Base-by-base conservation (phyloP, 2,888 invertebrate species). In the Melinaea menophilus region DNA sequence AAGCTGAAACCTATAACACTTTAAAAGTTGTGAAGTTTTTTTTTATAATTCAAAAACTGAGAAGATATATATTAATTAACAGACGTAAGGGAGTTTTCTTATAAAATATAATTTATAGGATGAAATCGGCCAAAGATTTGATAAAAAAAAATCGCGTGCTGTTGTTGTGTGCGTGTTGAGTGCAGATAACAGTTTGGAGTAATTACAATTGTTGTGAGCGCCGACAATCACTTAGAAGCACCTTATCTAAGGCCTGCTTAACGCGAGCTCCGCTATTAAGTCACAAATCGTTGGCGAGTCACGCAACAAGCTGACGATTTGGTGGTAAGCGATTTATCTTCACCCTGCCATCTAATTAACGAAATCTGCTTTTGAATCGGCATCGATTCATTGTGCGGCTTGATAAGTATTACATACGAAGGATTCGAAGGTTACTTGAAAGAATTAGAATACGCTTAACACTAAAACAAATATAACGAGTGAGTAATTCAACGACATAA, bases 121-220 rank as follows among this genome's bases (percentile, higher is more conserved):
- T n/a, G 11, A 9, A 51, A 51, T 22, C 5, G 31, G 31, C 31
- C 31, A 31, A 51, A 22, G 12, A 76, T 77, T 75, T 82, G 81
- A 82, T 84, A 85, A 84, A 82, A 84, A 78, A 82, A 84, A 88
- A n/a, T 90, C 86, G 90, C 90, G 90, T 90, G 90, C 82, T n/a
- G n/a, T n/a, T n/a, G n/a, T n/a, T n/a, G n/a, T n/a, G n/a, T n/a
- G n/a, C n/a, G n/a, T n/a, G 77, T 75, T 72, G 70, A 79, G 72
- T 79, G 76, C 76, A 88, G 89, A 89, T 89, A 89, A 84, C 80
- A 87, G 88, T 88, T 90, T 86, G 79, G 88, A 90, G 86, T 89
- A 89, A 90, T 90, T 90, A 90, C 89, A 86, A 87, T 89, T 89
- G 90, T 90, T 89, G 89, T 88, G 89, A 88, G 85, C 80, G 84